phyloP scores from a whole-genome alignment of 92 coral and sea anemone species.

The Heliopora coerulea region DNA sequence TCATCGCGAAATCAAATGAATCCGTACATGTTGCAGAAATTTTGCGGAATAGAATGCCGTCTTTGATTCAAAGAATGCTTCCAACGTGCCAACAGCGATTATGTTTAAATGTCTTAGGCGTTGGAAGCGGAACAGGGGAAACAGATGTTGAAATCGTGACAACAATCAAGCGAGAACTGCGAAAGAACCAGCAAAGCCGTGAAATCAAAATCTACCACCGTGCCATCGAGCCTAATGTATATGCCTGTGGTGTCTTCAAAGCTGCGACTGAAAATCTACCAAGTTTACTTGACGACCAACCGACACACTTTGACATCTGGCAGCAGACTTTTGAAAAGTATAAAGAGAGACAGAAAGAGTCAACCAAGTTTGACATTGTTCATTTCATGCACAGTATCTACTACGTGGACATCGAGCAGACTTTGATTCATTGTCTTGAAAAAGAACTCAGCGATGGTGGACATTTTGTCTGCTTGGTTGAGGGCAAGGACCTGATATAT shows the following conservation, averaged over 20 bases:
- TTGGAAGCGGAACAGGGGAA: constrained; percentile 44
- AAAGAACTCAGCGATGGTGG: constrained; percentile 36
- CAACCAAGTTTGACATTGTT: constrained; percentile 30
- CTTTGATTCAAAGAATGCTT: not conserved
- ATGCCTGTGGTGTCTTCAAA: constrained; percentile 12
- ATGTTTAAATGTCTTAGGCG: constrained; percentile 32
- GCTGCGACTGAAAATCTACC: not conserved
- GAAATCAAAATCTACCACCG: constrained; percentile 30
- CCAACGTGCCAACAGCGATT: not conserved
- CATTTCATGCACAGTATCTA: constrained; percentile 46
- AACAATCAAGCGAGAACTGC: constrained; percentile 17
- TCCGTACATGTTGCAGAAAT: too few relatives aligned
- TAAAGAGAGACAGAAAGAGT: constrained; percentile 17
- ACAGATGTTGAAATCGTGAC: constrained; percentile 31
- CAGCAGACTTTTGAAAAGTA: constrained; percentile 40
- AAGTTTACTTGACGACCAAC: not conserved
- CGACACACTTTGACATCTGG: constrained; percentile 16
- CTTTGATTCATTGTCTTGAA: constrained; percentile 35
- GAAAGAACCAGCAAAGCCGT: not conserved
- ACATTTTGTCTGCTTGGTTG: not conserved
- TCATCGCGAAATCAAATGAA: too few relatives aligned
- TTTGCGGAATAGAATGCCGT: too few relatives aligned
- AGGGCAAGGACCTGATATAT: not conserved
- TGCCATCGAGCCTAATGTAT: constrained; percentile 34
- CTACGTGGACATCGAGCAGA: constrained; percentile 35